phyloP scores from a whole-genome alignment of 2,113 vertebrate species.

The Antechinus flavipes region DNA sequence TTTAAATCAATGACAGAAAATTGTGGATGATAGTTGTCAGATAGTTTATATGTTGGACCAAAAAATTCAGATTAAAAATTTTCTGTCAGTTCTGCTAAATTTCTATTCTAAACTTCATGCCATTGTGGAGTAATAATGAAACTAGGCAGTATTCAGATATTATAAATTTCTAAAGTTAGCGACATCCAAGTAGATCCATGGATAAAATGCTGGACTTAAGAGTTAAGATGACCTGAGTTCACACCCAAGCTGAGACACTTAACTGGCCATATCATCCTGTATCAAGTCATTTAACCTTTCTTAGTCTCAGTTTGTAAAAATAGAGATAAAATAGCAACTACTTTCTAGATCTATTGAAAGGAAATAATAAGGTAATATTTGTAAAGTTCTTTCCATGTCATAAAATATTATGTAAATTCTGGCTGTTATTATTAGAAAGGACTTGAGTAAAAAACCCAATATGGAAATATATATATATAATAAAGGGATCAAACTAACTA shows the following conservation, averaged over 20 bases:
- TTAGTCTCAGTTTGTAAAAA: neutral
- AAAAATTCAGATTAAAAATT: neutral
- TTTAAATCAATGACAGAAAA: neutral
- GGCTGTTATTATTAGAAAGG: neutral
- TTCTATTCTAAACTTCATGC: neutral
- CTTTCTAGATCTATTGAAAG: neutral
- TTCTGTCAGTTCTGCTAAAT: neutral
- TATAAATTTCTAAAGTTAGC: neutral
- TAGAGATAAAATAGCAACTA: neutral
- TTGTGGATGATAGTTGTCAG: neutral
- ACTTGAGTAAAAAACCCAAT: neutral
- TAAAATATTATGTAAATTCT: neutral
- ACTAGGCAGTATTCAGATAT: neutral
- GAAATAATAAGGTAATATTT: neutral
- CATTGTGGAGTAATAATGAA: neutral
- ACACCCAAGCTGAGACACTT: neutral
- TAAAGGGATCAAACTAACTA: neutral
- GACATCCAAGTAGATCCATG: neutral
- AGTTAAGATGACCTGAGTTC: neutral
- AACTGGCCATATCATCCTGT: neutral
- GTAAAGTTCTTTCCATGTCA: neutral
- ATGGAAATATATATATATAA: neutral
- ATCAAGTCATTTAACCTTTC: neutral
- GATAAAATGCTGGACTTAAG: neutral
- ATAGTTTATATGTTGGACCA: neutral